Evolutionary conservation across 2,797 vertebrate species (phyloP).

Genomic region (Pseudotriccus pelzelni): DNA sequence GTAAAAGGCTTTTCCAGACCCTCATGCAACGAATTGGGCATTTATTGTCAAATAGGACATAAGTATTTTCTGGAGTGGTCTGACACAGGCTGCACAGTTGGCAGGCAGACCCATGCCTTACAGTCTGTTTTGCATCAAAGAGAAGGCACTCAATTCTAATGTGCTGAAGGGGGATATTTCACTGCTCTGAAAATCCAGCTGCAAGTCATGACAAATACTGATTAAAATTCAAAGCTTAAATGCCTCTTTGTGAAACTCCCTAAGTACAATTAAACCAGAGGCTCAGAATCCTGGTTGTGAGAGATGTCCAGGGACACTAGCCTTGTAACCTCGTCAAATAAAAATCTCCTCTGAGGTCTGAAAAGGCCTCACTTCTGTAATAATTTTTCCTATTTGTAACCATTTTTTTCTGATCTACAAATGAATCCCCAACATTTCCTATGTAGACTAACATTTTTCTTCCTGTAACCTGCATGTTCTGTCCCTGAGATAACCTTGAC

Average conservation of each 20-base stretch:
- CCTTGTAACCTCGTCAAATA: constrained; percentile 56
- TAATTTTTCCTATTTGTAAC: not conserved
- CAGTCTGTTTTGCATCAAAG: constrained; percentile 30
- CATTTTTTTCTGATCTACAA: constrained; percentile 21
- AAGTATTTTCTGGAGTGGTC: constrained; percentile 9
- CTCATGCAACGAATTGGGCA: not conserved
- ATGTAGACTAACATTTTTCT: not conserved
- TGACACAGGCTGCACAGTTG: not conserved
- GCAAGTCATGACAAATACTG: constrained; percentile 34
- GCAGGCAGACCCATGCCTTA: not conserved
- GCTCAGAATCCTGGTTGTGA: constrained; percentile 80
- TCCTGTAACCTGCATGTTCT: constrained; percentile 28
- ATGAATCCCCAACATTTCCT: not conserved
- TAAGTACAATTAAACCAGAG: constrained; percentile 77
- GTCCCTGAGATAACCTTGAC: constrained; percentile 67
- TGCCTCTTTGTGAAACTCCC: constrained; percentile 89
- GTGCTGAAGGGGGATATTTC: constrained; percentile 48
- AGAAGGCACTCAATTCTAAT: not conserved
- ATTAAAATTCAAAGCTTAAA: constrained; percentile 66
- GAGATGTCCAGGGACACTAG: constrained; percentile 73
- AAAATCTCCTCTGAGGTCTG: constrained; percentile 29
- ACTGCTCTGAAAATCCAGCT: constrained; percentile 42
- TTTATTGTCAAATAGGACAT: not conserved
- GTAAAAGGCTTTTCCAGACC: constrained; percentile 13
- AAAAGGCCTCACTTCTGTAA: not conserved